A percentile compares a stretch with the other conserved stretches of the same genome.
phyloP scores from a whole-genome alignment of 2,888 invertebrate genomes.

The Yponomeuta evonymella region DNA sequence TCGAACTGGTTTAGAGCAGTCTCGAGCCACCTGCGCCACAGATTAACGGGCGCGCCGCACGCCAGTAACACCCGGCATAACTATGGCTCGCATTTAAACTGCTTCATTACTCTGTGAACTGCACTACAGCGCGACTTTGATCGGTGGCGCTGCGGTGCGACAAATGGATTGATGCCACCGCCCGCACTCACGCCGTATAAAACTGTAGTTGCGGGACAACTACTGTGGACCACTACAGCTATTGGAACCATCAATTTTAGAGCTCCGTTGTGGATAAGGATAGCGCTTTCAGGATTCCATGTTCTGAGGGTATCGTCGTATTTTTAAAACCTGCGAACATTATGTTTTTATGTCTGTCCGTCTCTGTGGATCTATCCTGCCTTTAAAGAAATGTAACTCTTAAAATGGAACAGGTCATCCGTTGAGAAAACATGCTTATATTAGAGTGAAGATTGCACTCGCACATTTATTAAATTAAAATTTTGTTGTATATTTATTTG shows the following conservation, averaged over 20 bases:
- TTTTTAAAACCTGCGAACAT: too few species aligned
- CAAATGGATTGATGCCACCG: not conserved
- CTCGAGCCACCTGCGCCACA: constrained; percentile 8
- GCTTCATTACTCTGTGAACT: constrained; percentile 17
- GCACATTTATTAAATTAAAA: too few species aligned
- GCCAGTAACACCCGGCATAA: constrained; percentile 8
- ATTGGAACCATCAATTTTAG: not conserved
- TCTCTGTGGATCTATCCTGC: too few species aligned
- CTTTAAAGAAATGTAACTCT: too few species aligned
- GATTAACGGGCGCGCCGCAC: constrained; percentile 11
- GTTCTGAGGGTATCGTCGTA: too few species aligned
- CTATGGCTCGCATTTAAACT: constrained; percentile 16
- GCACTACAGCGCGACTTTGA: constrained; percentile 1
- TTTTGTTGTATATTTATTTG: too few species aligned
- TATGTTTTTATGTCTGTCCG: too few species aligned
- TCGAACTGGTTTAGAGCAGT: constrained; percentile 11
- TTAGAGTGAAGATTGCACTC: too few species aligned
- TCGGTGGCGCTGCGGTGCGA: not conserved
- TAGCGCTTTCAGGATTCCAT: not conserved
- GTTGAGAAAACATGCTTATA: too few species aligned
- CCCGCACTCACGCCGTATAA: not conserved
- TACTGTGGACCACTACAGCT: not conserved
- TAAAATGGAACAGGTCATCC: too few species aligned
- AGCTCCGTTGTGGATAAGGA: not conserved
- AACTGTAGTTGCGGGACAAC: not conserved